Base-by-base conservation (phyloP, 2,113 vertebrate species). In the Hippocampus abdominalis region DNA sequence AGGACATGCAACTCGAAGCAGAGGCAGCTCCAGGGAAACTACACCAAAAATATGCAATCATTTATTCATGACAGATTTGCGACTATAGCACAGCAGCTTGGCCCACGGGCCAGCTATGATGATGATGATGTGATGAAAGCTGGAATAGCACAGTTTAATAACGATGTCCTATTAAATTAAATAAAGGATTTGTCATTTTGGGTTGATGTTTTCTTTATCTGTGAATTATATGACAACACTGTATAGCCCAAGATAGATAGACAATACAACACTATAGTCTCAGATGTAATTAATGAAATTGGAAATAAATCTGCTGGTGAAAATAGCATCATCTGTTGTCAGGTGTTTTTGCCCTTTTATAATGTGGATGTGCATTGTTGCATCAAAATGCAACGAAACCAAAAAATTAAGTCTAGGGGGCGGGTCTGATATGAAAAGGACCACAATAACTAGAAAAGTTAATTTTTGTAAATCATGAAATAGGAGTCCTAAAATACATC, bases 21-120 rank as follows among this genome's bases (percentile, higher is more conserved):
- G 64, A 51, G 54, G 68, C 68, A 71, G 76, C 76, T 83, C 51
- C 36, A 0, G 80, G 72, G 68, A 39, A 39, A 29, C 25, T 2
- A 23, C 25, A 59, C 49, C 40, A 51, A 79, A 73, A 78, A 78
- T 42, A 81, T 46, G 7, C 10, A 0, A 76, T 83, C 66, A 84
- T 76, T 84, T 84, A 85, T 86, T 88, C 76, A 86, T 84, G 48
- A 65, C 75, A 79, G 79, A 80, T 74, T 78, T 77, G 51, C n/a
- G 70, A 68, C 80, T 73, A 74, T 68, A 36, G 32, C 29, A 66
- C 56, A 62, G 71, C 69, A 23, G 68, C 68, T 68, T 1, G 57
- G 70, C 77, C 79, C 74, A 54, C 1, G 49, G 81, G 86, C 75
- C 4, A 2, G 21, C 64, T 23, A 11, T 25, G 42, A 44, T 44